Percentiles rank a stretch among this genome's conserved stretches.
Evolutionary conservation across 2,888 invertebrate species (phyloP).

Genomic region (Isoperla grammatica): DNA sequence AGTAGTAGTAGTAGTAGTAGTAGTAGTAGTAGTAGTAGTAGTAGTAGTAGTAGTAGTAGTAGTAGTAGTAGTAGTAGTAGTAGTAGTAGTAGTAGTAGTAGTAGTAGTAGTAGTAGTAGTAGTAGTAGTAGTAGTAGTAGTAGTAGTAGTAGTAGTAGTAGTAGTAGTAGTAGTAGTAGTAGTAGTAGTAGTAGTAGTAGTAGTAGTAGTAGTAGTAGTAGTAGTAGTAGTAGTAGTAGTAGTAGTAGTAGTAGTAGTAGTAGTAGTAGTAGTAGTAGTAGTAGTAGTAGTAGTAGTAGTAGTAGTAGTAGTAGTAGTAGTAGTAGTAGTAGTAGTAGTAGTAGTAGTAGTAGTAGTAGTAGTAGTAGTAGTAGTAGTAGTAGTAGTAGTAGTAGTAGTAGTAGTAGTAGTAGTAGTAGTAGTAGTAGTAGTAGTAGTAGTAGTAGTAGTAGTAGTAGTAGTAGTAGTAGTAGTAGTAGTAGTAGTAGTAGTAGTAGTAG

Average conservation of each 20-base stretch:
- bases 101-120: constrained; percentile 17
- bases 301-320: constrained; percentile 17
- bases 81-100: too few relatives aligned
- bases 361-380: constrained; percentile 17
- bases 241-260: constrained; percentile 17
- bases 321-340: constrained; percentile 17
- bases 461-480: constrained; percentile 17
- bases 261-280: constrained; percentile 17
- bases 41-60: too few relatives aligned
- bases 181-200: constrained; percentile 17
- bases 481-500: constrained; percentile 17
- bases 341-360: constrained; percentile 17
- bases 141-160: constrained; percentile 17
- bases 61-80: too few relatives aligned
- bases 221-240: constrained; percentile 17
- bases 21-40: too few relatives aligned
- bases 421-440: constrained; percentile 17
- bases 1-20: too few relatives aligned
- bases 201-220: constrained; percentile 17
- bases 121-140: constrained; percentile 17
- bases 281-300: constrained; percentile 17
- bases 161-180: constrained; percentile 17
- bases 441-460: constrained; percentile 17
- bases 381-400: constrained; percentile 17
- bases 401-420: constrained; percentile 17